Evolutionary conservation across 2,888 invertebrate species (phyloP), one percentile per base, ranked within the genome.

Genomic region (Elmis aenea): DNA sequence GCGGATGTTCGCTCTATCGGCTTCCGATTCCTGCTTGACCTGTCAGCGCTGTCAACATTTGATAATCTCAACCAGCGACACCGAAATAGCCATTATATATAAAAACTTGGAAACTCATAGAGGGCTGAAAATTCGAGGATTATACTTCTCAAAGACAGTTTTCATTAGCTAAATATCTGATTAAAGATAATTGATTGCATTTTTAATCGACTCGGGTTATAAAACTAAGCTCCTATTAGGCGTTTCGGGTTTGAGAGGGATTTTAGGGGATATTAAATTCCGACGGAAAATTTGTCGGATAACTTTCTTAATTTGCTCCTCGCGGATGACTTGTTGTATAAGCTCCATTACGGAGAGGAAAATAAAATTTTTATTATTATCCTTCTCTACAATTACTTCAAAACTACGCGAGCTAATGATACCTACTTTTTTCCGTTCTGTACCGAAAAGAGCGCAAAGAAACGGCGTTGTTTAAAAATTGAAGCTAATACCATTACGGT

Each of bases 1-100:
- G 42, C 35, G 45, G 46, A 42, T 50, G 47, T 43, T 44, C 29
- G 30, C 36, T 41, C 43, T 45, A 48, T 50, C 48, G 40, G 42
- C 46, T 37, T 44, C 40, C 40, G 28, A 37, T 44, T 40, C 44
- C 44, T 39, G 44, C 44, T 37, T 40, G 44, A 44, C 44, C 44
- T 40, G 40, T 37, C 44, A 37, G 32, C 22, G 24, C 33, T 36
- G 43, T 29, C 37, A 37, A 36, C 39, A 27, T 16, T 39, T 24
- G 39, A 36, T 40, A 43, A 40, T 33, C 32, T 26, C 34, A 30
- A 36, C 29, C 39, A 33, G 26, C 37, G 32, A 31, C 25, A 26
- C 33, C 26, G 20, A 32, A 31, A 41, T 33, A 11, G 3, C 14
- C 9, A 8, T 12, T n/a, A 14, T 14, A 8, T 13, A 12, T 11